A percentile compares a stretch with the other conserved stretches of the same genome.
These are phyloP conservation scores for Orgyia antiqua DNA, from an alignment of 2,888 invertebrate genomes.

Conservation along the genomic window DNA sequence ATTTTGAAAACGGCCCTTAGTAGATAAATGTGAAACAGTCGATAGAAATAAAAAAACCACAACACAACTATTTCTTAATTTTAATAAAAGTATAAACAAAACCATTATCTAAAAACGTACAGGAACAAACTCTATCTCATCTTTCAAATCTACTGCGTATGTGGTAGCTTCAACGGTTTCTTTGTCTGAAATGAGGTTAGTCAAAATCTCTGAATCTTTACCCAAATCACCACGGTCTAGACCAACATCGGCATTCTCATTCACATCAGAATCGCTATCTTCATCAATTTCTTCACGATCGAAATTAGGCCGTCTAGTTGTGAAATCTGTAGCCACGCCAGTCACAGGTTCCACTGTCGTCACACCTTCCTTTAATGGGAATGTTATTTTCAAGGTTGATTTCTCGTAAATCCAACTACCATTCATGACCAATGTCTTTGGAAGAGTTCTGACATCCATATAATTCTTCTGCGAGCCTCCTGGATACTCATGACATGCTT, in stretches of 20 bases:
- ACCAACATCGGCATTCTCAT: constrained; percentile 44
- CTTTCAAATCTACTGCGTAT: constrained; percentile 54
- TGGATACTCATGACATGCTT: constrained; percentile 39
- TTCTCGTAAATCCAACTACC: constrained; percentile 53
- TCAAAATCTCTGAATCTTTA: constrained; percentile 27
- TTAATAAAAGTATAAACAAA: too few relatives aligned
- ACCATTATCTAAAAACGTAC: constrained; percentile 29
- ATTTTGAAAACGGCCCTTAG: too few relatives aligned
- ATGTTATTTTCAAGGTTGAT: constrained; percentile 41
- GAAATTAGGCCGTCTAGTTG: constrained; percentile 9
- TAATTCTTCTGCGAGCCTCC: constrained; percentile 33
- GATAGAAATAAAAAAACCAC: too few relatives aligned
- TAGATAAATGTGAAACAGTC: too few relatives aligned
- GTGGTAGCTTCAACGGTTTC: constrained; percentile 51
- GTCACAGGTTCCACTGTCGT: constrained; percentile 7
- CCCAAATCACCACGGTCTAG: constrained; percentile 24
- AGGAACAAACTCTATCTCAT: constrained; percentile 59
- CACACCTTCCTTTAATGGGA: constrained; percentile 37
- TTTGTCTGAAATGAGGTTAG: constrained; percentile 37
- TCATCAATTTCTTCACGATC: constrained; percentile 48
- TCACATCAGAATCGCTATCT: constrained; percentile 9
- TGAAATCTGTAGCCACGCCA: too few relatives aligned
- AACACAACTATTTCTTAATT: too few relatives aligned
- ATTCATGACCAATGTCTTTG: constrained; percentile 36
- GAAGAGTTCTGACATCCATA: constrained; percentile 45